Base-by-base conservation (phyloP, 2,113 vertebrate genomes). In the Butorides virescens region DNA sequence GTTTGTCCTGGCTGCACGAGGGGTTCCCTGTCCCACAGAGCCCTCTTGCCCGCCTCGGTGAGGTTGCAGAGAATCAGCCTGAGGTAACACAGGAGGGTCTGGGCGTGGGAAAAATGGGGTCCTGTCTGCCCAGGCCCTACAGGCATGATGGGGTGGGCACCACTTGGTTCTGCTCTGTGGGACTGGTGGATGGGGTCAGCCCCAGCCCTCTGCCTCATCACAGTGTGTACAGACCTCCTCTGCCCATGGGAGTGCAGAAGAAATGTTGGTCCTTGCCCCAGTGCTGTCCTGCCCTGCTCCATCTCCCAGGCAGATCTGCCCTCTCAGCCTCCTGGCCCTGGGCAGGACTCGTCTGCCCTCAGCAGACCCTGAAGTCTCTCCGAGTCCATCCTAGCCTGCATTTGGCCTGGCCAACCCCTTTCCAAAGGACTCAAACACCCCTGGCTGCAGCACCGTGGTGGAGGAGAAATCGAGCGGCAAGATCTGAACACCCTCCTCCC, bases 1-100 rank as follows among this genome's bases (percentile, higher is more conserved):
- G 26, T 5, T 37, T 34, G n/a, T 47, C 62, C 37, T 39, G 87
- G 36, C 26, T 47, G 21, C 25, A 19, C 1, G 8, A 17, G 58
- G 36, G 23, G 36, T 21, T 63, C 14, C 37, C 8, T 34, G 39
- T 68, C 59, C 39, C 32, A 42, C 58, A 30, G 62, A 9, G 66
- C n/a, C 46, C 30, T 56, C 26, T 62, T 1, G 0, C 15, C 18
- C 17, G 5, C 34, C 27, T 42, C 56, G 0, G 0, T 5, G 70
- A 47, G 67, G 52, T 10, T 70, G 81, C 14, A 29, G 39, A 39
- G n/a, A 29, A 32, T 26, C 56, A 37, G 56, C 65, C 25, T 25
- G 46, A 37, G 7, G 55, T 42, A 11, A n/a, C 27, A 15, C 15
- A 6, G 42, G 42, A 44, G 42, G 42, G 42, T 44, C 42, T 44